Evolutionary conservation across 2,888 invertebrate species (phyloP), one percentile per base, ranked within the genome.

Genomic region (Agonopterix arenella): DNA sequence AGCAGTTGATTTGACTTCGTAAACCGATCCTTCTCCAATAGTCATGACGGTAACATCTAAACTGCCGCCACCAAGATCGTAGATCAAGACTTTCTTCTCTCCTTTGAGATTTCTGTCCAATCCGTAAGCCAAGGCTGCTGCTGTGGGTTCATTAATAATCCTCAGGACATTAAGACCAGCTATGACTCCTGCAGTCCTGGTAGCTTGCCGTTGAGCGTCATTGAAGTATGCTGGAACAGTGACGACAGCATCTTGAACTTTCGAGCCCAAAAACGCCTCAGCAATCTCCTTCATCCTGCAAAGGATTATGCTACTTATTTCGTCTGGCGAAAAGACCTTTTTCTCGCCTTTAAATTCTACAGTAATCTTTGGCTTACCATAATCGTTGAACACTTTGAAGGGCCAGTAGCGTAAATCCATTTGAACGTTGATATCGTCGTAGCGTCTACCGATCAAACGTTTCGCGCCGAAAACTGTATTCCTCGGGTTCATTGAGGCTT

Each of bases 211-310:
- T 48, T 85, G 84, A 1, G 74, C 59, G 49, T 81, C 76, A 45
- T 71, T 81, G 54, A 84, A 84, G 59, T 82, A 80, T 40, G 81
- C 80, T 0, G 84, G 84, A 5, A 84, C 84, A 1, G 84, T 81
- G 2, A 85, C 69, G 13, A 85, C 84, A 0, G 81, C 84, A 37
- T 74, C 73, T 16, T 73, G 64, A 0, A 84, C 76, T 52, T 64
- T 65, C 44, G 48, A 54, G n/a, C 70, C 72, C 36, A 84, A 55
- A 61, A 74, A 73, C 11, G 52, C 57, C 53, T 84, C 83, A 4
- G 82, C 81, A 1, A 72, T 53, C 58, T 78, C 71, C 54, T 82
- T 84, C 68, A 84, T 73, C 59, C 68, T 78, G 56, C 61, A 76
- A 67, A 84, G 64, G 45, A 84, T 57, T 77, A 84, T 84, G 56